These are phyloP conservation scores for Brachionichthys hirsutus DNA, from an alignment of 2,113 vertebrate genomes.

Conservation along the genomic window DNA sequence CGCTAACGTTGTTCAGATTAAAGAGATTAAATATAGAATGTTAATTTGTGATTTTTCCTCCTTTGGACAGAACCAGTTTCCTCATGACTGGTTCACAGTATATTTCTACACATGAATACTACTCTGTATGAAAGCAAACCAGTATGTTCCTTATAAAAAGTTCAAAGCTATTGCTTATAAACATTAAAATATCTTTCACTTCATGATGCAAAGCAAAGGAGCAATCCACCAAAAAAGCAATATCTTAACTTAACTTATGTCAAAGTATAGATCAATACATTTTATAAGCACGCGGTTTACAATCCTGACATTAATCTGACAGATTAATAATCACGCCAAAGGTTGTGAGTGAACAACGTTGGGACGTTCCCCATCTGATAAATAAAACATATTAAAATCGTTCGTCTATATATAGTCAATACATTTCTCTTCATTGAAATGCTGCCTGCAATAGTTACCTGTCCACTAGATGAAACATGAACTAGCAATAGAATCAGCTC, in stretches of 20 bases:
- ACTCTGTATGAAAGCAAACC: background rate
- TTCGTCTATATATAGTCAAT: background rate
- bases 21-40: background rate
- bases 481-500: slow-evolving; percentile 15
- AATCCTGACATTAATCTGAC: background rate
- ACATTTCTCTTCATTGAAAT: background rate
- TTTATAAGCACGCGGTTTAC: no score
- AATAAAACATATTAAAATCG: slow-evolving; percentile 4
- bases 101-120: no score
- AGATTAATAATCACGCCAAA: slow-evolving; percentile 1
- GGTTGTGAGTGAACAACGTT: background rate
- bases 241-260: background rate
- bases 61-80: background rate
- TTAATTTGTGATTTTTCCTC: background rate
- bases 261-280: no score
- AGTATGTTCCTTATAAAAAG: background rate
- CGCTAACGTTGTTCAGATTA: background rate
- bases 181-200: background rate
- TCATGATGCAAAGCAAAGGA: slow-evolving; percentile 1
- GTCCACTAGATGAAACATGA: slow-evolving; percentile 12
- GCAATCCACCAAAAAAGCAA: slow-evolving; percentile 7
- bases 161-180: background rate
- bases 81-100: no score
- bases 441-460: background rate
- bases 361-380: background rate